Percentiles rank a stretch among this genome's conserved stretches.
Conservation (phyloP, 1,140 invertebrate genomes). For the Drosophila rhopaloa region DNA sequence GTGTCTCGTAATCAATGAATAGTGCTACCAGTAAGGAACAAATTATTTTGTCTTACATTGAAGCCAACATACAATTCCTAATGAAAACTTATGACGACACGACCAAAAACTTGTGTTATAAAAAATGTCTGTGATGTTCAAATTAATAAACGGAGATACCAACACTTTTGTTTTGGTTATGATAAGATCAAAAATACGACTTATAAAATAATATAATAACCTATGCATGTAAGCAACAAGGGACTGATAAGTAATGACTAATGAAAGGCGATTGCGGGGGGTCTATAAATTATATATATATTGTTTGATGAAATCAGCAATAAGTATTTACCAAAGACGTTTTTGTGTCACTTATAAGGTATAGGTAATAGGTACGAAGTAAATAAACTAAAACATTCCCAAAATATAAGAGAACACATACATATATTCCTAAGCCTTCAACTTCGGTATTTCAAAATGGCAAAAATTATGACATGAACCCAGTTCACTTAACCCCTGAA, state of each 20-base stretch:
- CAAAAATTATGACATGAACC: constrained; percentile 13
- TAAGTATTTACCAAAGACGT: not conserved
- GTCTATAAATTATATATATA: constrained; percentile 1
- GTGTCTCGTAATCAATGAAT: too few relatives aligned
- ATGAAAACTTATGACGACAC: not conserved
- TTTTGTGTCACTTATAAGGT: too few relatives aligned
- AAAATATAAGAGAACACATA: too few relatives aligned
- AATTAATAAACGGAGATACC: not conserved
- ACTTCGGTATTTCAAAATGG: constrained; percentile 6
- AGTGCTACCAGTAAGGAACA: too few relatives aligned
- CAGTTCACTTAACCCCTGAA: constrained; percentile 27
- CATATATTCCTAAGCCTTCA: not conserved
- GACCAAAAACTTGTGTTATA: too few relatives aligned
- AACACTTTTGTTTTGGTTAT: too few relatives aligned
- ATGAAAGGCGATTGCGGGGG: not conserved
- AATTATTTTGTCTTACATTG: too few relatives aligned
- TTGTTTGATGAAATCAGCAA: not conserved
- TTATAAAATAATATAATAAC: too few relatives aligned
- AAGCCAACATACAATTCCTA: not conserved
- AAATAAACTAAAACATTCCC: too few relatives aligned
- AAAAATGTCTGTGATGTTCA: not conserved
- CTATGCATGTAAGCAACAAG: too few relatives aligned
- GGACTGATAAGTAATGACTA: constrained; percentile 5
- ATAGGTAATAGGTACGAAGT: not conserved
- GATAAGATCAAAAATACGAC: constrained; percentile 2